phyloP scores from a whole-genome alignment of 2,888 invertebrate species.

The Nomada hirtipes region DNA sequence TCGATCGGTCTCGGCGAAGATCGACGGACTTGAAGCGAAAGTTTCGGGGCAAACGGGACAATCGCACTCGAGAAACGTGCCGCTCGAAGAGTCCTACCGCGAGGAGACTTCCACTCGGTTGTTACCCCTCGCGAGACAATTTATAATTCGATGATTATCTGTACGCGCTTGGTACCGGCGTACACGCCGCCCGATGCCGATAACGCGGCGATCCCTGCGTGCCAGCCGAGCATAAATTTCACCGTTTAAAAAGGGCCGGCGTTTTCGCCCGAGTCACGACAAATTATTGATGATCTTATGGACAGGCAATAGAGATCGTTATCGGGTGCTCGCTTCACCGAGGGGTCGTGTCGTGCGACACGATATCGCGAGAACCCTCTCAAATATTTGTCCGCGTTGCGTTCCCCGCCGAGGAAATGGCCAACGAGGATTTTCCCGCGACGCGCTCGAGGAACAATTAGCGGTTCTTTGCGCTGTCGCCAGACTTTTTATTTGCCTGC shows the following conservation, averaged over 20 bases:
- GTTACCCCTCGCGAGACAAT: slow-evolving; percentile 48
- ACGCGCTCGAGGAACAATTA: background rate
- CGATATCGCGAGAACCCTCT: slow-evolving; percentile 49
- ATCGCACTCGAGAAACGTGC: background rate
- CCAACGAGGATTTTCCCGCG: slow-evolving; percentile 1
- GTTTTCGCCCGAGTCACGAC: slow-evolving; percentile 62
- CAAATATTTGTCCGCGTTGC: slow-evolving; percentile 39
- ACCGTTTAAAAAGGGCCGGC: slow-evolving; percentile 41
- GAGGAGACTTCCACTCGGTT: no score
- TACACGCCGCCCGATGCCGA: slow-evolving; percentile 32
- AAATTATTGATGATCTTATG: slow-evolving; percentile 67
- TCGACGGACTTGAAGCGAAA: background rate
- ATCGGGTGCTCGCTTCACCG: slow-evolving; percentile 50
- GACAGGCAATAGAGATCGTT: slow-evolving; percentile 63
- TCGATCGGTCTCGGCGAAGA: background rate
- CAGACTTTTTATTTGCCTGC: background rate
- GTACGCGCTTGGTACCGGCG: slow-evolving; percentile 27
- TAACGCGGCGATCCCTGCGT: slow-evolving; percentile 54
- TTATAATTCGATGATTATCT: slow-evolving; percentile 69
- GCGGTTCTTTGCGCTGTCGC: background rate
- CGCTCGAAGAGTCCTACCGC: background rate
- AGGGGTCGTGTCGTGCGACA: slow-evolving; percentile 56
- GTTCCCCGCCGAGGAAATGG: slow-evolving; percentile 36
- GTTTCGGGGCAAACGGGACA: background rate
- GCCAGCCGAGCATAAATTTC: slow-evolving; percentile 59